Evolutionary conservation across 2,888 invertebrate genomes (phyloP), one percentile per base, ranked within the genome.

Genomic region (Halocaridina rubra): DNA sequence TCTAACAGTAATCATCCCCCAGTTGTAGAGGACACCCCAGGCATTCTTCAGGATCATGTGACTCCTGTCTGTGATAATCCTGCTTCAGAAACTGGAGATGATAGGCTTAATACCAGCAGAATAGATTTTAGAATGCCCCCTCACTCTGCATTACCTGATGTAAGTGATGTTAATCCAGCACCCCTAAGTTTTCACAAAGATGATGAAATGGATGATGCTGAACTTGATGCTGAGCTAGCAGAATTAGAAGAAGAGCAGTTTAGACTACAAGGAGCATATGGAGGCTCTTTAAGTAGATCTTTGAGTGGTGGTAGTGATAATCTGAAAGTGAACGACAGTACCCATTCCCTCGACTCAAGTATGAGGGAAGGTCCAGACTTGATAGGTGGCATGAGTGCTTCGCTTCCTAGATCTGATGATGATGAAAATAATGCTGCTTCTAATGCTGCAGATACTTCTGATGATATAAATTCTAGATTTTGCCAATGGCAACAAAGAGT

Each of bases 171-270:
- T 32, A 61, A 46, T 32, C 57, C 59, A 16, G 71, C 22, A n/a
- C 82, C 82, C 16, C 27, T 85, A n/a, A 74, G 59, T 53, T 87
- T 87, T 77, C 76, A 61, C 29, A 85, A 85, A 71, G 59, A 74
- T 69, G 46, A 59, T 19, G 80, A 81, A 75, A 67, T 87, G 19
- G 81, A 69, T 80, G 87, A 87, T 39, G 81, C 69, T 22, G 85
- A 87, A 13, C 78, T 87, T 46, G 81, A 87, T 59, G 85, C 87
- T 61, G 87, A 87, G 53, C 59, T 87, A 32, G 79, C 85, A 7
- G 87, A 87, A 39, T 32, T 87, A 30, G 87, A 87, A 24, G 87
- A 87, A 76, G 87, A 87, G 33, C 87, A 87, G 46, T 78, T 78
- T 32, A 59, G 82, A 59, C 71, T 87, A 16, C 87, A 87, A 46